phyloP scores from a whole-genome alignment of 1,140 invertebrate species.

The Melipona quadrifasciata region DNA sequence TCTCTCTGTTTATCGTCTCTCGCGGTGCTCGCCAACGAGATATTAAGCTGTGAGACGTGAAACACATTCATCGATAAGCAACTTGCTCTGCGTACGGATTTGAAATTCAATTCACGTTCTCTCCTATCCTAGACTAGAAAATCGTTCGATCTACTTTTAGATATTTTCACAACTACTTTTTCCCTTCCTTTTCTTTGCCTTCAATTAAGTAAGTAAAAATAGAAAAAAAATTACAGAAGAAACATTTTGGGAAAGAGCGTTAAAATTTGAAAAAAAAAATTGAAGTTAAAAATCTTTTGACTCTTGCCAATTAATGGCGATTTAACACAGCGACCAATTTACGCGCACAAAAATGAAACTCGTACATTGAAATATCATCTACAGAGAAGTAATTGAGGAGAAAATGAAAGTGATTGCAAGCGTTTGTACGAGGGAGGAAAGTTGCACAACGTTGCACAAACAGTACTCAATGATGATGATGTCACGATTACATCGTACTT shows the following conservation, averaged over 20 bases:
- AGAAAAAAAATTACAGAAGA: not conserved
- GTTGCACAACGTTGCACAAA: not conserved
- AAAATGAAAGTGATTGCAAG: slow-evolving; percentile 1
- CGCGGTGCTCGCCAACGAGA: not conserved
- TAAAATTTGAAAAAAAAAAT: no score
- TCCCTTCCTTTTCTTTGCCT: not conserved
- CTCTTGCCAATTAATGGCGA: no score
- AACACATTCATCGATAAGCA: not conserved
- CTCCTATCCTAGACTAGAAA: not conserved
- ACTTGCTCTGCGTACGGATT: not conserved
- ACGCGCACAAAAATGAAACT: not conserved
- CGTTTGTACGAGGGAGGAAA: slow-evolving; percentile 2
- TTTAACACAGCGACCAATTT: no score
- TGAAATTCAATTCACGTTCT: not conserved
- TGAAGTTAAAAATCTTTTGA: no score
- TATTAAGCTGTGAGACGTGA: not conserved
- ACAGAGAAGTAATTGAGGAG: not conserved
- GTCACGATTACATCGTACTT: not conserved
- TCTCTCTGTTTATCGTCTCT: not conserved
- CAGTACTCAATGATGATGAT: not conserved
- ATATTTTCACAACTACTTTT: not conserved
- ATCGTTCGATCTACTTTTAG: not conserved
- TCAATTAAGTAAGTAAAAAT: no score
- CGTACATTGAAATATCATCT: not conserved
- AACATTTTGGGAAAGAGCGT: not conserved